A percentile compares a stretch with the other conserved stretches of the same genome.
phyloP scores from a whole-genome alignment of 1,140 invertebrate species.

The Lepidurus packardi region DNA sequence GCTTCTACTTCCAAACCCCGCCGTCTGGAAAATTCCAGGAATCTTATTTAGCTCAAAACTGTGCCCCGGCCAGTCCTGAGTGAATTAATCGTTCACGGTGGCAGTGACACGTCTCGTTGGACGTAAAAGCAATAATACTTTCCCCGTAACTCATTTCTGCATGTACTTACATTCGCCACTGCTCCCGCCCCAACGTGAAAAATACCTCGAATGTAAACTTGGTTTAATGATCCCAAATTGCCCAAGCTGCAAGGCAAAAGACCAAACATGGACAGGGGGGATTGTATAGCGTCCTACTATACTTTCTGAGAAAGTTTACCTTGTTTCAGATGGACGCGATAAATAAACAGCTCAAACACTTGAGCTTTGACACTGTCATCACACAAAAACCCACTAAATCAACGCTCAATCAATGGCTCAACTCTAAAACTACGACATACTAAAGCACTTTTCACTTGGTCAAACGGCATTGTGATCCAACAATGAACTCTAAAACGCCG shows the following conservation, averaged over 20 bases:
- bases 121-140: neutral
- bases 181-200: neutral
- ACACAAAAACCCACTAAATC: neutral
- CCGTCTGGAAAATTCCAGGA: neutral
- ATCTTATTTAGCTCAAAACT: neutral
- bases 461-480: neutral
- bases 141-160: neutral
- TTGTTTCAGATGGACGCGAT: neutral
- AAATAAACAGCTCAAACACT: neutral
- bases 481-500: neutral
- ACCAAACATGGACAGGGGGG: neutral
- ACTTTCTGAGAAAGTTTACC: neutral
- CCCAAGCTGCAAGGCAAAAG: neutral
- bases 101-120: neutral
- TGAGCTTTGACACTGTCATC: neutral
- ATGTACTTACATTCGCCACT: neutral
- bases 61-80: neutral
- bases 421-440: neutral
- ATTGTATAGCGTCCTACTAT: neutral
- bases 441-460: neutral
- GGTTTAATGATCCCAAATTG: slow-evolving; percentile 1
- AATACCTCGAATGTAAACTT: neutral
- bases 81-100: neutral
- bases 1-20: neutral
- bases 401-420: neutral